A percentile compares a stretch with the other conserved stretches of the same genome.
Conservation (phyloP, 2,888 invertebrate species). For the Ceraclea dissimilis region DNA sequence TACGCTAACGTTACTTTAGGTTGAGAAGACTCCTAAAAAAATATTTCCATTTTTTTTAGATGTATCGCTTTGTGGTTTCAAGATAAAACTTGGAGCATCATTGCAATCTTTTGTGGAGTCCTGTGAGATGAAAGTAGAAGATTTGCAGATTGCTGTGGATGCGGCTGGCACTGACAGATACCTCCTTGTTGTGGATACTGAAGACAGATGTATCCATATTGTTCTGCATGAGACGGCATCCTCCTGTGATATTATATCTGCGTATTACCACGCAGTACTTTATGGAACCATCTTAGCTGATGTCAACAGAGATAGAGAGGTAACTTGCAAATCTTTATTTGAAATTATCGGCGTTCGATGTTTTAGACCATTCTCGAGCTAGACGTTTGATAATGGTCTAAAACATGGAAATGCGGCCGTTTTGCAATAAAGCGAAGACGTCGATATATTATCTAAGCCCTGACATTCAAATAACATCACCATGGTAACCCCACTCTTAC, state of each 20-base stretch:
- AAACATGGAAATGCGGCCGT: too few species aligned
- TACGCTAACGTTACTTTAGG: too few species aligned
- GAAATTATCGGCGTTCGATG: too few species aligned
- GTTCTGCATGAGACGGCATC: conserved; percentile 46
- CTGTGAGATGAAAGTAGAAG: conserved; percentile 28
- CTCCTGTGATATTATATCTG: conserved; percentile 52
- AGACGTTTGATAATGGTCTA: too few species aligned
- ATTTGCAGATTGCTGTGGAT: conserved; percentile 37
- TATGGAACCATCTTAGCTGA: conserved; percentile 37
- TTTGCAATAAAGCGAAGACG: too few species aligned
- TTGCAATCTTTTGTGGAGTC: conserved; percentile 35
- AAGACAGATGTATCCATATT: conserved; percentile 46
- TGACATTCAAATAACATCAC: too few species aligned
- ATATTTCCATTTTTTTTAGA: conserved; percentile 36
- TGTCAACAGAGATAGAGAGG: conserved; percentile 12
- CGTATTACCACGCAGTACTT: conserved; percentile 62
- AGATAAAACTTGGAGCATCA: conserved; percentile 53
- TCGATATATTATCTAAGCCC: too few species aligned
- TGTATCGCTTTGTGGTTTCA: conserved; percentile 51
- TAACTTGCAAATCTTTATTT: too few species aligned
- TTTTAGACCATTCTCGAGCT: too few species aligned
- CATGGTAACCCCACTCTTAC: too few species aligned
- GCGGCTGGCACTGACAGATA: conserved; percentile 47
- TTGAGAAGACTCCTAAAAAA: too few species aligned
- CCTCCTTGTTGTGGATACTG: conserved; percentile 45